Evolutionary conservation across 2,888 invertebrate genomes (phyloP), one percentile per base, ranked within the genome.

Genomic region (Ophion costatus): DNA sequence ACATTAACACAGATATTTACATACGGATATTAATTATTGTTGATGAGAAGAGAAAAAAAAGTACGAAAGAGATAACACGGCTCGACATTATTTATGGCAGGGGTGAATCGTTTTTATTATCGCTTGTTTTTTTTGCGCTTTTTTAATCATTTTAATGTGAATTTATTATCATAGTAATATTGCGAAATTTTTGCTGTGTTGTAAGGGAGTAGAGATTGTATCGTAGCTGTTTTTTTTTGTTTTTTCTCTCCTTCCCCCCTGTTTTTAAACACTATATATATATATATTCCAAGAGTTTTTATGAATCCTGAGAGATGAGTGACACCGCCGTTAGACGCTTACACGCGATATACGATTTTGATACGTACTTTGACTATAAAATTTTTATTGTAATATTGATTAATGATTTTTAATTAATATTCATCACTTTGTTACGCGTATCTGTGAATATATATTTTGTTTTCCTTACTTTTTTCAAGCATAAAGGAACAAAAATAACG

Each of bases 121-220:
- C 75, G 75, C 84, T 82, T 70, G 71, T 80, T 80, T 74, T 76
- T 70, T 77, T 69, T 69, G 81, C 33, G 45, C 56, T 77, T 80
- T 77, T 67, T 67, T 70, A 73, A 81, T 79, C 77, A 61, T 61
- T 81, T 80, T 69, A 42, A 63, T 73, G 73, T 42, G 71, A 67
- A 76, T 57, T 86, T 67, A 80, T 79, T 75, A 80, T 14, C 29
- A 42, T 75, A 71, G 71, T 76, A 79, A 76, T 56, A 70, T 80
- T 82, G 80, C 17, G 66, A 59, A 75, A 66, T 61, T 63, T 87
- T 87, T 86, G 88, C 87, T 90, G 89, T 89, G 90, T 90, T 91
- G 82, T 87, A 88, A 87, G 77, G 87, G 81, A 89, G 86, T 89
- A 90, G 89, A 89, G 88, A 88, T 90, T 90, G 88, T 70, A 69